These are phyloP conservation scores for Hipposideros larvatus DNA, from an alignment of 2,797 vertebrate genomes.

Conservation along the genomic window DNA sequence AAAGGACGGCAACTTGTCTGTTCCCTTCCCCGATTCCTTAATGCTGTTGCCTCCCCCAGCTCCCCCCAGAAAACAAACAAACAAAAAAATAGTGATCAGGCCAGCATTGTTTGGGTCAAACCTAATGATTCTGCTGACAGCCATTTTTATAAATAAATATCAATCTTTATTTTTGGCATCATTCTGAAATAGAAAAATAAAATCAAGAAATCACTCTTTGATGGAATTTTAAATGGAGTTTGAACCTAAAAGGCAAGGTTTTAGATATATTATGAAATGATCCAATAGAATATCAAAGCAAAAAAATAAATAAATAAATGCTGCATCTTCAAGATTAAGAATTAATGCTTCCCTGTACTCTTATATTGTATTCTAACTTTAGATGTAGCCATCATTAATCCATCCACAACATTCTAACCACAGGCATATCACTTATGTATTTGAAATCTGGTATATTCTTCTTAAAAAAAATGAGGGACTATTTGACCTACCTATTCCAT, in stretches of 20 bases:
- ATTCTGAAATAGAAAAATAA: background rate
- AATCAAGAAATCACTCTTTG: background rate
- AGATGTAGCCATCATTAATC: background rate
- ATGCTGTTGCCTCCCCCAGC: too few species aligned
- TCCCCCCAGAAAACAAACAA: too few species aligned
- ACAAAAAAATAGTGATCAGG: background rate
- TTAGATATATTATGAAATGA: background rate
- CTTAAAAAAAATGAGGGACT: background rate
- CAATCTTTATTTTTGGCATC: background rate
- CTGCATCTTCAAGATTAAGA: background rate
- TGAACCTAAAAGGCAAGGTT: background rate
- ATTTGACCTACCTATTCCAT: background rate
- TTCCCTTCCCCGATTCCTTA: too few species aligned
- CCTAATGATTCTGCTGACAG: background rate
- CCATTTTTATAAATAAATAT: background rate
- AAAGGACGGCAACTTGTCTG: too few species aligned
- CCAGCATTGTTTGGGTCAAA: background rate
- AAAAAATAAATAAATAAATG: background rate
- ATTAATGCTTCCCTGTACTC: background rate
- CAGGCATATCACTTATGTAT: background rate
- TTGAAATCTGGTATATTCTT: background rate
- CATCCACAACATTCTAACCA: background rate
- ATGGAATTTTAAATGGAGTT: background rate
- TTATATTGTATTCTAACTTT: background rate
- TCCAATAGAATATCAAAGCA: background rate